phyloP scores from a whole-genome alignment of 2,113 vertebrate genomes.

The Hyla sarda region DNA sequence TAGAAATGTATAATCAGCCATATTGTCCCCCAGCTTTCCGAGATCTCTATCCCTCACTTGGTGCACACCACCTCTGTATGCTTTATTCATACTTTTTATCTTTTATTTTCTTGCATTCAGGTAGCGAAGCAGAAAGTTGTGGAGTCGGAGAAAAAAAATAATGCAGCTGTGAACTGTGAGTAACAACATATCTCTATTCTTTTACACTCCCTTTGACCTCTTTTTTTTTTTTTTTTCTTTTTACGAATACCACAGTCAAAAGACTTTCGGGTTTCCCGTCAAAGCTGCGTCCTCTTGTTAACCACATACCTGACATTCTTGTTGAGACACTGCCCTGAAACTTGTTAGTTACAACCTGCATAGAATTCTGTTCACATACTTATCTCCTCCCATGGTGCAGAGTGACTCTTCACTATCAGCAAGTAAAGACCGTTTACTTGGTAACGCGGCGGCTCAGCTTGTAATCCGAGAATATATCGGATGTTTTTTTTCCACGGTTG shows the following conservation, averaged over 20 bases:
- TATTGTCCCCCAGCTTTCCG: not conserved
- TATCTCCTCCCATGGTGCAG: not conserved
- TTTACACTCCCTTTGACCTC: not conserved
- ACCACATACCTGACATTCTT: conserved; percentile 32
- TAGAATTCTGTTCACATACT: not conserved
- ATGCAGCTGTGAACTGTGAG: conserved; percentile 69
- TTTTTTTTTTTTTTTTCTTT: not conserved
- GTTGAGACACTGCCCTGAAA: not conserved
- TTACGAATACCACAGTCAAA: not conserved
- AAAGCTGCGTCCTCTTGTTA: conserved; percentile 19
- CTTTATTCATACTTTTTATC: not conserved
- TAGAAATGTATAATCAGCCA: no score
- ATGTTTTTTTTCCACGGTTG: conserved; percentile 19
- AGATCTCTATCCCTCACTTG: not conserved
- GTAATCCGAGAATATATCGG: not conserved
- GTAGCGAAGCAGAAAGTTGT: conserved; percentile 70
- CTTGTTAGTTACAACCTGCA: not conserved
- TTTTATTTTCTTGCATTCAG: conserved; percentile 58
- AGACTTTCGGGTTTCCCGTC: conserved; percentile 2
- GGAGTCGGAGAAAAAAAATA: conserved; percentile 72
- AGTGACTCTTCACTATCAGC: not conserved
- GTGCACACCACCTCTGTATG: no score
- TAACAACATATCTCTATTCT: not conserved
- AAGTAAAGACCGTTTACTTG: no score
- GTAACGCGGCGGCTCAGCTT: not conserved